Percentiles rank a stretch among this genome's conserved stretches.
Evolutionary conservation across 2,888 invertebrate species (phyloP).

Genomic region (Hyppa rectilinea): DNA sequence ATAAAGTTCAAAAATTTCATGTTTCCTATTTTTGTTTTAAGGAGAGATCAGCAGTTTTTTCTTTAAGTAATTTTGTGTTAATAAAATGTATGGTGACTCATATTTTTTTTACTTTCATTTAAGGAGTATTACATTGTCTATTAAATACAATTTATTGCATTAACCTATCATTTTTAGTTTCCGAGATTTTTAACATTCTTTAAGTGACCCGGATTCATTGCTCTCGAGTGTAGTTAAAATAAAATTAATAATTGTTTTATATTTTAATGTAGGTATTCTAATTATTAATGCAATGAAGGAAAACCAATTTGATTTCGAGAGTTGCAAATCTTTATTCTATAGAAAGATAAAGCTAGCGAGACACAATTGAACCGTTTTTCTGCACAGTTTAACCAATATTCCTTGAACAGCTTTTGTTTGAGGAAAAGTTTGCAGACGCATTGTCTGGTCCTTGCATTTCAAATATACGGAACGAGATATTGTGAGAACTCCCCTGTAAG

Average conservation of each 20-base stretch:
- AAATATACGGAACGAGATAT: constrained; percentile 27
- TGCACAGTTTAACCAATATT: constrained; percentile 40
- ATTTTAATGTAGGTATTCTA: not conserved
- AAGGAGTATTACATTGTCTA: no score
- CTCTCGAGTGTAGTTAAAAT: no score
- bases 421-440: constrained; percentile 48
- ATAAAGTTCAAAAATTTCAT: no score
- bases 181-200: no score
- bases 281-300: not conserved
- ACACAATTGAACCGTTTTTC: constrained; percentile 40
- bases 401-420: constrained; percentile 40
- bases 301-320: constrained; percentile 3
- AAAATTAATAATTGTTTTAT: not conserved
- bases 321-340: constrained; percentile 11
- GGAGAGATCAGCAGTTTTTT: no score
- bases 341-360: constrained; percentile 22
- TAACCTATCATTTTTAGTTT: no score
- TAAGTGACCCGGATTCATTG: no score
- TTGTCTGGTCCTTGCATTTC: constrained; percentile 46
- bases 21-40: no score
- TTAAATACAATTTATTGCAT: no score
- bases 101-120: no score
- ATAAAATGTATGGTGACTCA: no score
- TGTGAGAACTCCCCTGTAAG: constrained; percentile 5
- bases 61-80: no score